These are phyloP conservation scores for Elysia chlorotica DNA, from an alignment of 1,140 invertebrate genomes.

Conservation along the genomic window DNA sequence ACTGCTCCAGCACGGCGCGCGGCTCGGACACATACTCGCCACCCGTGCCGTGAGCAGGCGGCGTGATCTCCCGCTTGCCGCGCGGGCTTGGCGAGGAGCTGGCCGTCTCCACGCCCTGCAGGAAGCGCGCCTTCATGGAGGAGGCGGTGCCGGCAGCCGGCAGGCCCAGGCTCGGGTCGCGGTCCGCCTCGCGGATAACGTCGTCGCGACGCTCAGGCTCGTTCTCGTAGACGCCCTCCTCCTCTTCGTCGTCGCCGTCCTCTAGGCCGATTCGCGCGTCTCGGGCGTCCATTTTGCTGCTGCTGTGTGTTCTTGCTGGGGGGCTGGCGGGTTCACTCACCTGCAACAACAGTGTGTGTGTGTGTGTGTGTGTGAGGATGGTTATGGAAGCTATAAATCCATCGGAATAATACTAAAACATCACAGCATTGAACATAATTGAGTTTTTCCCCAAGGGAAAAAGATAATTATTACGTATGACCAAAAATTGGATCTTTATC, in stretches of 20 bases:
- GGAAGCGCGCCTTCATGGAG: constrained; percentile 41
- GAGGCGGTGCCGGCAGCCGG: constrained; percentile 47
- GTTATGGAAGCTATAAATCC: no score
- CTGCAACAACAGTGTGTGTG: no score
- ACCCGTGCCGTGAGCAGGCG: constrained; percentile 18
- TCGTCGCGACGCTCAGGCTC: constrained; percentile 39
- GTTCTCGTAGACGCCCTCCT: constrained; percentile 53
- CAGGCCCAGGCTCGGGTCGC: constrained; percentile 33
- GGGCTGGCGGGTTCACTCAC: no score
- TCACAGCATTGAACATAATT: no score
- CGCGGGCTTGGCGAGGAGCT: background rate
- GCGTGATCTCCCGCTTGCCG: constrained; percentile 30
- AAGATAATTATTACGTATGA: no score
- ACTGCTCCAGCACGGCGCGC: constrained; percentile 32
- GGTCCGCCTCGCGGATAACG: constrained; percentile 43
- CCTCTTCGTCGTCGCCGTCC: constrained; percentile 35
- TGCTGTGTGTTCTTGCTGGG: no score
- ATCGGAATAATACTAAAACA: no score
- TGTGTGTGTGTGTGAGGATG: no score
- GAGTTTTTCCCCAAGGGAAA: no score
- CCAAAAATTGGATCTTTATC: no score
- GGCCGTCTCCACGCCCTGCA: constrained; percentile 21
- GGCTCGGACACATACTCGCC: constrained; percentile 47
- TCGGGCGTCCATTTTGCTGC: no score
- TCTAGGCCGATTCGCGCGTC: no score